phyloP scores from a whole-genome alignment of 2,888 invertebrate genomes.

The Drepanosiphum platanoidis region DNA sequence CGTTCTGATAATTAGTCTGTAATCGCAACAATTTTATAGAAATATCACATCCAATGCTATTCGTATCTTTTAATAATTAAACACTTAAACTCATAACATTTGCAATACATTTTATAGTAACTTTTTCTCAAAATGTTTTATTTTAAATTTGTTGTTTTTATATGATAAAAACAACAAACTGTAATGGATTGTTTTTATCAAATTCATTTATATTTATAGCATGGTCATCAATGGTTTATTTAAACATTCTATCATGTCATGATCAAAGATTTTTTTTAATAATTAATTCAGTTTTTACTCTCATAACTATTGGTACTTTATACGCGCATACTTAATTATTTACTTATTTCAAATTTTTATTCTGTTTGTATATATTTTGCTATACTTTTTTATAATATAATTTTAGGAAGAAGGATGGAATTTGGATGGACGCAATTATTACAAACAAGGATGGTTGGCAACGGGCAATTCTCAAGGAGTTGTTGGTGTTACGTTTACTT shows the following conservation, averaged over 20 bases:
- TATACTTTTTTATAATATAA: neutral
- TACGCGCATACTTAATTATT: neutral
- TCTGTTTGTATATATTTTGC: neutral
- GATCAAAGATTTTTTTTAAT: neutral
- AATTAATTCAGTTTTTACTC: neutral
- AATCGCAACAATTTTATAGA: too few species aligned
- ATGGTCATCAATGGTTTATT: too few species aligned
- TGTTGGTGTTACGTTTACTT: conserved; percentile 95
- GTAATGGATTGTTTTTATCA: too few species aligned
- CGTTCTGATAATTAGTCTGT: too few species aligned
- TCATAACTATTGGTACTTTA: neutral
- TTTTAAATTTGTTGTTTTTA: neutral
- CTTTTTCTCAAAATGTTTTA: neutral
- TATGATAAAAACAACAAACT: too few species aligned
- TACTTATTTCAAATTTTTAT: neutral
- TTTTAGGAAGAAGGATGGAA: conserved; percentile 94
- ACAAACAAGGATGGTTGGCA: conserved; percentile 97
- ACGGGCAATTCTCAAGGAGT: conserved; percentile 94
- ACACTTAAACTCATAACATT: neutral
- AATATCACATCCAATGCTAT: too few species aligned
- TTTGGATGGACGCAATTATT: conserved; percentile 92
- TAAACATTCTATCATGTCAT: neutral
- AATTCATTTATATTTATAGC: too few species aligned
- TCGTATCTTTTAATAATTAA: too few species aligned
- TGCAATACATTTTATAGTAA: neutral